Percentiles rank a stretch among this genome's conserved stretches.
phyloP scores from a whole-genome alignment of 2,113 vertebrate species.

The Gulo gulo region DNA sequence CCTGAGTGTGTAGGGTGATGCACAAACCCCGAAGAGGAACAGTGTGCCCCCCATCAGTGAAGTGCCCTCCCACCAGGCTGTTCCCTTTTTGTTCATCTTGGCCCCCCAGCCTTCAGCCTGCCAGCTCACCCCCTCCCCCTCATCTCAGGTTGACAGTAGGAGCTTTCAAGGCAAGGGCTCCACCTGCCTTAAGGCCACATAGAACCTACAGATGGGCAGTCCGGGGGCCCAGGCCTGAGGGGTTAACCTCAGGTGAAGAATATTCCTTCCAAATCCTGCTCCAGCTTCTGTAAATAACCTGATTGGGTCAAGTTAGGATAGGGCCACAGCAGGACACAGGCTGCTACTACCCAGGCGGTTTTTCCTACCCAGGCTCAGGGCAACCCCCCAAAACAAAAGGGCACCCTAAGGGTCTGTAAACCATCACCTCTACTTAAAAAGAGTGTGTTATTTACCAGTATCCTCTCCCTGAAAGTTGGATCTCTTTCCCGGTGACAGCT shows the following conservation, averaged over 20 bases:
- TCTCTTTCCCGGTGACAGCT: not conserved
- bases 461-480: not conserved
- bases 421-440: not conserved
- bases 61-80: not conserved
- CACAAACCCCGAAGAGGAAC: not conserved
- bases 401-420: not conserved
- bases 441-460: not conserved
- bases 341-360: not conserved
- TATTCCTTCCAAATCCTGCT: not conserved
- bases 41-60: not conserved
- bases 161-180: not conserved
- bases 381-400: not conserved
- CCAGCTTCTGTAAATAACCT: constrained; percentile 28
- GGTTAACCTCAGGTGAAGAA: not conserved
- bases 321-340: not conserved
- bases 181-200: not conserved
- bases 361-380: not conserved
- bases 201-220: not conserved
- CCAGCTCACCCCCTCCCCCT: not conserved
- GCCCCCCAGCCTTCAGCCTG: not conserved
- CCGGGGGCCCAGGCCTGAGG: not conserved
- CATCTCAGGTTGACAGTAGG: not conserved
- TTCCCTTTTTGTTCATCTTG: not conserved
- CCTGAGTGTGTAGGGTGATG: not conserved
- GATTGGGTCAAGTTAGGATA: not conserved